These are phyloP conservation scores for Panonychus citri DNA, from an alignment of 1,140 invertebrate species.

Conservation along the genomic window DNA sequence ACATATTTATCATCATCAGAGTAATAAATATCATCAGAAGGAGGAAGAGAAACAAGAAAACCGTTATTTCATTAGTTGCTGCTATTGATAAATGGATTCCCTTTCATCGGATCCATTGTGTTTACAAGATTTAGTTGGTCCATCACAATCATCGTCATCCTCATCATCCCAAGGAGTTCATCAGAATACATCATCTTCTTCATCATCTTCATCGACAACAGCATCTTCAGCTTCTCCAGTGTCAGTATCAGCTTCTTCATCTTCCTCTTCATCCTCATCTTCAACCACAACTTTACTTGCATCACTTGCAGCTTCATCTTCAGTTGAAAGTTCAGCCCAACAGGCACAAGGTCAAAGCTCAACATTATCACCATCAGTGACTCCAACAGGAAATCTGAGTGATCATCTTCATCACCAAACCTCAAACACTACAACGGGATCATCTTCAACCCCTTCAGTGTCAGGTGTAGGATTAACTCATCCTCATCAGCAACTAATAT, in stretches of 20 bases:
- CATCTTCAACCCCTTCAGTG: too few relatives aligned
- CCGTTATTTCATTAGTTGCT: too few relatives aligned
- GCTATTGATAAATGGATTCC: neutral
- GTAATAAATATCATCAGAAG: too few relatives aligned
- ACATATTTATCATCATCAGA: too few relatives aligned
- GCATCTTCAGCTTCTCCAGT: too few relatives aligned
- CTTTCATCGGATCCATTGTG: neutral
- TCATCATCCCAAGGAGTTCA: neutral
- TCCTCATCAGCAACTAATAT: neutral
- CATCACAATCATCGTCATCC: too few relatives aligned
- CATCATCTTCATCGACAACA: neutral
- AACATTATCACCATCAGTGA: too few relatives aligned
- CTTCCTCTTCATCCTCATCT: neutral
- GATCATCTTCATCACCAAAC: too few relatives aligned
- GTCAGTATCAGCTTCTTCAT: neutral
- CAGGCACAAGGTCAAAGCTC: neutral
- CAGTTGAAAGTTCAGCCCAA: neutral
- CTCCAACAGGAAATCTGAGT: too few relatives aligned
- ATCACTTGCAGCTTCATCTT: neutral
- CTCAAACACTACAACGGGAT: too few relatives aligned
- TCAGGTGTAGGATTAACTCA: neutral
- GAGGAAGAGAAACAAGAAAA: too few relatives aligned
- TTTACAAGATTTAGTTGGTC: neutral
- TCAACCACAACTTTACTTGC: too few relatives aligned
- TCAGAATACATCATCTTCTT: neutral